Base-by-base conservation (phyloP, 2,888 invertebrate genomes). In the Meiosimyza decipiens region DNA sequence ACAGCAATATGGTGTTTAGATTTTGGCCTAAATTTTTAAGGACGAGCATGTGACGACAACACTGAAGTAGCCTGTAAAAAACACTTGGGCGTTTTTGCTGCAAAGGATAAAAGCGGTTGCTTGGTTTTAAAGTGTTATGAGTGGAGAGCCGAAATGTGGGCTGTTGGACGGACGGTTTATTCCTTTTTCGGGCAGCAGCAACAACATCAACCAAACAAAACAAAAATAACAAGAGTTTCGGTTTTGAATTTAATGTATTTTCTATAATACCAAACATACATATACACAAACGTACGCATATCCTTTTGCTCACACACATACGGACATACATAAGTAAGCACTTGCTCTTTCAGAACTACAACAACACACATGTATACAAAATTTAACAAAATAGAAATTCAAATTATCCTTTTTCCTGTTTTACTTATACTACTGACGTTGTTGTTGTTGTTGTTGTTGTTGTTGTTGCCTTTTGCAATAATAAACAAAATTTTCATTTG, bases 191-290 rank as follows among this genome's bases (percentile, higher is more conserved):
- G 40, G 62, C 51, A 55, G 52, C 22, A 40, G 40, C 6, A 40
- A 7, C 40, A 40, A 40, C 40, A 40, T 9, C 40, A 40, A 40
- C 40, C 33, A 66, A 63, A 66, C 59, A 71, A 54, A 72, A 76
- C 74, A 79, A 74, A 74, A 78, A 40, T 40, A 40, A 40, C 40
- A 40, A 40, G 40, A 40, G 40, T 40, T 40, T 40, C 40, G 40
- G 40, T 78, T 80, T 80, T 79, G 82, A 82, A 82, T 82, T 83
- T 82, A 82, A 83, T 83, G 84, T 83, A 82, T 84, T 83, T 84
- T 83, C 84, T 81, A 83, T 83, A 80, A 81, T 78, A 79, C 77
- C 79, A 69, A 47, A 60, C 6, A 60, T 52, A 33, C 63, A 70
- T 68, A 59, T 65, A 63, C 49, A 64, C 70, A 11, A 15, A 63